Evolutionary conservation across 2,113 vertebrate species (phyloP).

Genomic region (Carassius carassius): DNA sequence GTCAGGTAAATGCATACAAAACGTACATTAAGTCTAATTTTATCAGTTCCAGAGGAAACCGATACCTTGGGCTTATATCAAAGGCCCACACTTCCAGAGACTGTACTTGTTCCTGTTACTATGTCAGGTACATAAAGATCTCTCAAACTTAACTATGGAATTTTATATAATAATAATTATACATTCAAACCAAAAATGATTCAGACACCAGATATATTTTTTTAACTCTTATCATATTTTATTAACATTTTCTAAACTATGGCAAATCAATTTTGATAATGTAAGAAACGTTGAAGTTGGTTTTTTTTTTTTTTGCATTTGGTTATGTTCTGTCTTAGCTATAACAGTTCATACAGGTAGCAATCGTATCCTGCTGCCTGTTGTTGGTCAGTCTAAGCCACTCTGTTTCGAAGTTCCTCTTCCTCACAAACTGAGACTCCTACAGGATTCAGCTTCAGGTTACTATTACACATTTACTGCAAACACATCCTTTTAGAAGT

Average conservation of each 20-base stretch:
- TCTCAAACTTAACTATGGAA: not conserved
- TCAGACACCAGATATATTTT: too few species aligned
- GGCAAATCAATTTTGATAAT: too few species aligned
- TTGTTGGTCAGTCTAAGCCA: conserved; percentile 52
- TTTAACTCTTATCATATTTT: too few species aligned
- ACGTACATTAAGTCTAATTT: not conserved
- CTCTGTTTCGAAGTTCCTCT: conserved; percentile 68
- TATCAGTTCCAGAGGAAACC: not conserved
- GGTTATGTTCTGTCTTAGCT: not conserved
- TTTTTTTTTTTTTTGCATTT: not conserved
- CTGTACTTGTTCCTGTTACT: not conserved
- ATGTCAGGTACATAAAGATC: not conserved
- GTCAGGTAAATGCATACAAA: not conserved
- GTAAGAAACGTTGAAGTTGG: too few species aligned
- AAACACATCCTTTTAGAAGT: not conserved
- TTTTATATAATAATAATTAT: not conserved
- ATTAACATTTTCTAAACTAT: too few species aligned
- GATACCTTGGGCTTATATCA: too few species aligned
- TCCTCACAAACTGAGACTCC: conserved; percentile 55
- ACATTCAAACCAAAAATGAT: too few species aligned
- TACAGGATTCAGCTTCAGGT: conserved; percentile 63
- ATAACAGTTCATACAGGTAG: not conserved
- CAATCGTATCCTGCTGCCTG: conserved; percentile 61
- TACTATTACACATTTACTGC: not conserved
- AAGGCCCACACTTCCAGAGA: not conserved